Evolutionary conservation across 2,113 vertebrate species (phyloP).

Genomic region (Protomyctophum bolini): DNA sequence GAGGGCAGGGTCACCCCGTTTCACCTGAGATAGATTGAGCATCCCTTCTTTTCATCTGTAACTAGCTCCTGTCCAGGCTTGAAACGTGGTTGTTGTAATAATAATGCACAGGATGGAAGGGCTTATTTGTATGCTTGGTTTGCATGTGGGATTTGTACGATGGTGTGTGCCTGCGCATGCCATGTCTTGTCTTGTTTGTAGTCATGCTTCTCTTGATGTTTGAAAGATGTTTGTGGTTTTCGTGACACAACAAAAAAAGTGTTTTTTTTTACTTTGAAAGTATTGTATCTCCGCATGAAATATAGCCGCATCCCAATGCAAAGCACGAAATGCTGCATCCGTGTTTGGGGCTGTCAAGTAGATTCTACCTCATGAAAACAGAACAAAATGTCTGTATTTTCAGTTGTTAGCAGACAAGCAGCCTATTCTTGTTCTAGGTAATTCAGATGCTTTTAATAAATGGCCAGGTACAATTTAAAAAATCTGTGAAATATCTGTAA

Average conservation of each 20-base stretch:
- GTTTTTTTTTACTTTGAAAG: conserved; percentile 63
- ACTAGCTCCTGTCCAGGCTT: conserved; percentile 53
- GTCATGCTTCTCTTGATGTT: conserved; percentile 32
- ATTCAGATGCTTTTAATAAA: too few species aligned
- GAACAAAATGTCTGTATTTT: neutral
- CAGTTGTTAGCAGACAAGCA: neutral
- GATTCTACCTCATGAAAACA: conserved; percentile 7
- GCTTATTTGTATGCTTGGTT: conserved; percentile 52
- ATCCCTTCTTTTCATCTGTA: conserved; percentile 53
- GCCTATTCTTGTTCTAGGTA: too few species aligned
- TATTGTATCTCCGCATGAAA: conserved; percentile 60
- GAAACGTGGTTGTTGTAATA: conserved; percentile 25
- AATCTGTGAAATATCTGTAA: too few species aligned
- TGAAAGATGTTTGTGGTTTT: conserved; percentile 38
- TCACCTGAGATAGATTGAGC: conserved; percentile 63
- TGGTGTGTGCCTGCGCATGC: conserved; percentile 33
- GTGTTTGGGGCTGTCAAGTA: conserved; percentile 12
- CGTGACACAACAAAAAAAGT: conserved; percentile 33
- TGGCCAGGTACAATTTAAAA: too few species aligned
- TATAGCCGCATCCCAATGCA: conserved; percentile 52
- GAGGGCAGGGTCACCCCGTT: conserved; percentile 57
- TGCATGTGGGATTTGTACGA: conserved; percentile 22
- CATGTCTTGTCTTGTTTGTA: conserved; percentile 38
- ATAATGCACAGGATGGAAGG: conserved; percentile 17
- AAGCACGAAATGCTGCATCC: conserved; percentile 49